Evolutionary conservation across 2,113 vertebrate genomes (phyloP), one percentile per base, ranked within the genome.

Genomic region (Aegotheles bennettii): DNA sequence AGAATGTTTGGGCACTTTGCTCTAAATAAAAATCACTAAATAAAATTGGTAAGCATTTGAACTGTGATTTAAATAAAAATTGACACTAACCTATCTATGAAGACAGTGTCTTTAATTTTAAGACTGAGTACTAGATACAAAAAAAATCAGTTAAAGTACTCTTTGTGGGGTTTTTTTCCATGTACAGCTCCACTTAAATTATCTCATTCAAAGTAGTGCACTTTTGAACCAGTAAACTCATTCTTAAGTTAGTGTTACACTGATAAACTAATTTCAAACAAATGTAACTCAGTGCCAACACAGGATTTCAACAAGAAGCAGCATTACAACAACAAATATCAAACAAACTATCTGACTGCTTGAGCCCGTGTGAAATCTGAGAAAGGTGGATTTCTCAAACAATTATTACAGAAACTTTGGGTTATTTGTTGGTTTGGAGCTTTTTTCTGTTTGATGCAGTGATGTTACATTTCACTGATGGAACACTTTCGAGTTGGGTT

Each of bases 181-280:
- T 6, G 8, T 78, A 31, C 35, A 85, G 33, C 33, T 89, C 63
- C 54, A 50, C 51, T 93, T 83, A 94, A 95, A 96, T 90, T 67
- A 74, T 94, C 48, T 77, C 43, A 26, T 59, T 89, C 80, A 69
- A 91, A 91, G 83, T 9, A 85, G 48, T 78, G 87, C 68, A 67
- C 91, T 94, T 85, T 77, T 96, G 93, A 84, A 86, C 67, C 73
- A 78, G 59, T 81, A 87, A 96, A 95, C 68, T 83, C 75, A 36
- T 71, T 84, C 56, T 87, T 28, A 28, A 64, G 78, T 94, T 73
- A 89, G 64, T 53, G 69, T 75, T 84, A 92, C 76, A 40, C 92
- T 83, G 89, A 96, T 90, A 91, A 96, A 95, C 85, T 89, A 74
- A 86, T 96, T 96, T 90, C 89, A 95, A 93, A 96, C 84, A 90